Conservation (phyloP, 2,113 vertebrate genomes). For the Chinchilla lanigera region DNA sequence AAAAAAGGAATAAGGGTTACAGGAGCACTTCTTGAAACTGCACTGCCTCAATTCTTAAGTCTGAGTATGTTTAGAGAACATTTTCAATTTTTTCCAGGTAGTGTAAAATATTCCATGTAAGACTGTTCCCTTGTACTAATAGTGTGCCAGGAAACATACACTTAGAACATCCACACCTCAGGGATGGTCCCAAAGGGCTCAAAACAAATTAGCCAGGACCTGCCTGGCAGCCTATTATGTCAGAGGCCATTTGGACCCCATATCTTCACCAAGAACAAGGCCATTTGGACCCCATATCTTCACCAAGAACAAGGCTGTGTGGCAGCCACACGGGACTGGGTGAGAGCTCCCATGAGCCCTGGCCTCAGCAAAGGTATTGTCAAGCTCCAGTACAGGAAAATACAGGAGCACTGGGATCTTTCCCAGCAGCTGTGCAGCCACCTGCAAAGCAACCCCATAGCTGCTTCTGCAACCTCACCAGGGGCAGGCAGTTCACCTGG, state of each 20-base stretch:
- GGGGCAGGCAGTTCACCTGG: background rate
- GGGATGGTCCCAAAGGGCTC: background rate
- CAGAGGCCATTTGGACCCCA: background rate
- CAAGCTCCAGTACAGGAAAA: too few relatives aligned
- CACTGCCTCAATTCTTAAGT: background rate
- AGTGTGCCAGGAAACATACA: background rate
- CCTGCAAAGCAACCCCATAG: too few relatives aligned
- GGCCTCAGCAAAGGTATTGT: too few relatives aligned
- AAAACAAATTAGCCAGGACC: background rate
- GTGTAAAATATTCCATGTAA: background rate
- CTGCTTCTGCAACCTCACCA: background rate
- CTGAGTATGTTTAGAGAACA: background rate
- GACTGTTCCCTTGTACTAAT: background rate
- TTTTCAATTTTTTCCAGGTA: background rate
- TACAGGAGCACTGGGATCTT: rapidly evolving
- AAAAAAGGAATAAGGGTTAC: background rate
- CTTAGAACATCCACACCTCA: too few relatives aligned
- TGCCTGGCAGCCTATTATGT: rapidly evolving
- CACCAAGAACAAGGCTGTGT: background rate
- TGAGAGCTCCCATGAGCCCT: background rate
- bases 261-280: too few relatives aligned
- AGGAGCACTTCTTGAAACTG: background rate
- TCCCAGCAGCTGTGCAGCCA: background rate
- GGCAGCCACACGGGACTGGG: rapidly evolving
- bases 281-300: background rate